Evolutionary conservation across 2,113 vertebrate species (phyloP).

Genomic region (Macquaria australasica): DNA sequence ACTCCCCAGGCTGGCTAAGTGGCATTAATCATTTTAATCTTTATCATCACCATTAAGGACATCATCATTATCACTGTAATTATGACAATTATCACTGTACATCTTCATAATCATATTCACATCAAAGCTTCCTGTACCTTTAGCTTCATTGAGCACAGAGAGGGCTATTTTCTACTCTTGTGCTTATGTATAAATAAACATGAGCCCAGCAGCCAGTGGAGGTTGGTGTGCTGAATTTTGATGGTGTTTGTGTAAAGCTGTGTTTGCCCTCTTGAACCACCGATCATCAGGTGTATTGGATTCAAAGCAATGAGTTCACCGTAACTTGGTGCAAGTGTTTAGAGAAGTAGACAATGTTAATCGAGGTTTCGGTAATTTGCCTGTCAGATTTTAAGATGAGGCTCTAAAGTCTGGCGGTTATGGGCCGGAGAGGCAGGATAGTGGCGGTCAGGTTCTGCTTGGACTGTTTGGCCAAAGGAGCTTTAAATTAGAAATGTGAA

Average conservation of each 20-base stretch:
- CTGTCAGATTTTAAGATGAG: conserved; percentile 43
- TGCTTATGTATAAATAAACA: conserved; percentile 58
- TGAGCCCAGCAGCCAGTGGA: conserved; percentile 23
- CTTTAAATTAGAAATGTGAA: conserved; percentile 71
- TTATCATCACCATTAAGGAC: conserved; percentile 38
- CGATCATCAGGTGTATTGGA: not conserved
- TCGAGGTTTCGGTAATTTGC: conserved; percentile 34
- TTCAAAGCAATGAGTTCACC: conserved; percentile 12
- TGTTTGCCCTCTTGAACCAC: conserved; percentile 39
- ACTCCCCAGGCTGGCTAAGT: conserved; percentile 20
- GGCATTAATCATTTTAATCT: conserved; percentile 56
- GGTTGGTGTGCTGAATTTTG: conserved; percentile 37
- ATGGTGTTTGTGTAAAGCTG: conserved; percentile 25
- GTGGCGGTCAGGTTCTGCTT: conserved; percentile 36
- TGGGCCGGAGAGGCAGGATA: conserved; percentile 9
- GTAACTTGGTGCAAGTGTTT: conserved; percentile 26
- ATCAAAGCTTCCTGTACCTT: conserved; percentile 24
- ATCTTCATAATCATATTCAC: conserved; percentile 51
- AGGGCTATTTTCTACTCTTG: not conserved
- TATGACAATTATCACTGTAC: conserved; percentile 47
- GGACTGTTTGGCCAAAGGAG: conserved; percentile 56
- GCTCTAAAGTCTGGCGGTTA: conserved; percentile 13
- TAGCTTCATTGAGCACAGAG: conserved; percentile 11
- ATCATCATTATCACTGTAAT: conserved; percentile 45
- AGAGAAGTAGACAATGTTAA: conserved; percentile 36